Evolutionary conservation across 2,113 vertebrate genomes (phyloP).

Genomic region (Oreochromis aureus): DNA sequence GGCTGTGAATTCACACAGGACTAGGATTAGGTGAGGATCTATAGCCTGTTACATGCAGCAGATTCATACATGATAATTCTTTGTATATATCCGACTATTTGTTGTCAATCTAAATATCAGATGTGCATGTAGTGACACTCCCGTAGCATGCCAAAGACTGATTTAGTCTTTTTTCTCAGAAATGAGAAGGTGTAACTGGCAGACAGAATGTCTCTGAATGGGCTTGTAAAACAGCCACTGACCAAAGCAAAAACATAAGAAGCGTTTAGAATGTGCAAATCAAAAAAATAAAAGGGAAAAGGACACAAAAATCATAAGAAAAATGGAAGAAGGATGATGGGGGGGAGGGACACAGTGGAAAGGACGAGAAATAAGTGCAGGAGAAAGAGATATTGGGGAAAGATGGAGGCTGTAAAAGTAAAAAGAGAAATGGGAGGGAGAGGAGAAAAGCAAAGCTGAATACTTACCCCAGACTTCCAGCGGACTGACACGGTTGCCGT

Average conservation of each 20-base stretch:
- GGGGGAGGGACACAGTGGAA: neutral
- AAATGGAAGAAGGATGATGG: neutral
- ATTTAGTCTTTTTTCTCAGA: neutral
- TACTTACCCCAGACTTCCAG: slow-evolving; percentile 59
- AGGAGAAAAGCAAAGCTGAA: neutral
- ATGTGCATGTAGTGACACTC: neutral
- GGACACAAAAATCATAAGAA: neutral
- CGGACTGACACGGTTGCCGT: slow-evolving; percentile 47
- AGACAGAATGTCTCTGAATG: neutral
- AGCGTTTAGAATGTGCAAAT: neutral
- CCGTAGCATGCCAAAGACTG: neutral
- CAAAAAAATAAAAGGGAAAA: neutral
- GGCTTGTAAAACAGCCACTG: neutral
- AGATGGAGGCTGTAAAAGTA: neutral
- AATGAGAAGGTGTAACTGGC: neutral
- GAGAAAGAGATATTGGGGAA: neutral
- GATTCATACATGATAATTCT: neutral
- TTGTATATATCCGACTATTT: neutral
- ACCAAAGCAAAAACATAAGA: neutral
- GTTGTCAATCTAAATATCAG: neutral
- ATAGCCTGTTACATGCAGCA: neutral
- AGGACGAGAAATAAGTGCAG: neutral
- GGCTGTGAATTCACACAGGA: neutral
- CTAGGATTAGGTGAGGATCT: neutral
- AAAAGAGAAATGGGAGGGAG: neutral